Conservation (phyloP, 2,113 vertebrate genomes). For the Ailuropoda melanoleuca region DNA sequence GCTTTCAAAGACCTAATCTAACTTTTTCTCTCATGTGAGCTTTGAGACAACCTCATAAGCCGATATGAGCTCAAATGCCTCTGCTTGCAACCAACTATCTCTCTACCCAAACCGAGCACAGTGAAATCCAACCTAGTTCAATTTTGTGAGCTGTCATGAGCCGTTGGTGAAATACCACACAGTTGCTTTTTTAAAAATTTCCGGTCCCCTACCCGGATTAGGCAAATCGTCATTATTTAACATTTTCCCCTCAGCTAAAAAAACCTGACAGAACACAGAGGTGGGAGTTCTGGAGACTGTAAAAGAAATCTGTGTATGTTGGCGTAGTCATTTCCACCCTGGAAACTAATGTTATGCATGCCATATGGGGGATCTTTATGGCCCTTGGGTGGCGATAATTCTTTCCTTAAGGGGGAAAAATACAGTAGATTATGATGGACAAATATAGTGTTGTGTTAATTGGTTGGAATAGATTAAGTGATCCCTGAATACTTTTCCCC, state of each 20-base stretch:
- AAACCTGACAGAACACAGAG: neutral
- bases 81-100: neutral
- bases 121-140: neutral
- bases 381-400: neutral
- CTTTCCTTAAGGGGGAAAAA: slow-evolving; percentile 56
- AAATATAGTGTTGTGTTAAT: neutral
- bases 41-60: neutral
- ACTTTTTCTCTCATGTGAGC: slow-evolving; percentile 34
- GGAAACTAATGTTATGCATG: neutral
- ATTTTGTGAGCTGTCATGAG: neutral
- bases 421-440: neutral
- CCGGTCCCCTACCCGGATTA: neutral
- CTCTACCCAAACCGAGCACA: neutral
- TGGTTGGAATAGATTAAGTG: neutral
- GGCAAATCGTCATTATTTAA: neutral
- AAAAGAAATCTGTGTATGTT: neutral
- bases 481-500: neutral
- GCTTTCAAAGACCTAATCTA: slow-evolving; percentile 24
- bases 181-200: neutral
- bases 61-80: neutral
- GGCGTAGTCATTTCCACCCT: neutral
- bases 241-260: neutral
- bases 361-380: neutral
- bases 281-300: neutral
- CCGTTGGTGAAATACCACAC: neutral